Conservation (phyloP, 2,797 vertebrate genomes). For the Spondyliosoma cantharus region DNA sequence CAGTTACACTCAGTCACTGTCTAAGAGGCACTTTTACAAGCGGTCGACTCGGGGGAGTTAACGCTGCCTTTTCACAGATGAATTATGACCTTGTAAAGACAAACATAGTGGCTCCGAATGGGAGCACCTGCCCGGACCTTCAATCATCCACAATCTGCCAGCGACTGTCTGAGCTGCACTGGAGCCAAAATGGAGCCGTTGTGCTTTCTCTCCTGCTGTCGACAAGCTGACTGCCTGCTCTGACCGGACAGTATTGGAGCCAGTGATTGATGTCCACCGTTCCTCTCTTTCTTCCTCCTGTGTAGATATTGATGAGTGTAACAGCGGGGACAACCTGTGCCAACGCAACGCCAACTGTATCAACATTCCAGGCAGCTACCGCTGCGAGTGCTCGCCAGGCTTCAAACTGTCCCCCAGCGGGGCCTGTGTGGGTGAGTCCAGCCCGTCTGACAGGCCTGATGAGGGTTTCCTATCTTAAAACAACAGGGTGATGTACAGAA, state of each 20-base stretch:
- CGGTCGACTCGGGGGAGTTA: conserved; percentile 43
- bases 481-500: not conserved
- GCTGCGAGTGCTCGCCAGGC: conserved; percentile 90
- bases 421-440: conserved; percentile 91
- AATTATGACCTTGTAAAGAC: conserved; percentile 64
- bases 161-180: conserved; percentile 33
- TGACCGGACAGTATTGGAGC: conserved; percentile 56
- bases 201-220: conserved; percentile 53
- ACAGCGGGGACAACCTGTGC: conserved; percentile 90
- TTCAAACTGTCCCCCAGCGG: conserved; percentile 92
- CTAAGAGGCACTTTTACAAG: conserved; percentile 43
- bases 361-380: conserved; percentile 94
- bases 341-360: conserved; percentile 92
- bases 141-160: conserved; percentile 50
- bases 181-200: conserved; percentile 47
- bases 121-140: conserved; percentile 49
- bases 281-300: conserved; percentile 42
- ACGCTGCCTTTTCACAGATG: conserved; percentile 45
- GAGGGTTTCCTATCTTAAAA: conserved; percentile 17
- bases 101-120: conserved; percentile 38
- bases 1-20: conserved; percentile 9
- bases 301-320: conserved; percentile 94
- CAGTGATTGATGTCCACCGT: conserved; percentile 66
- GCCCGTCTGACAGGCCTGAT: conserved; percentile 17
- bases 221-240: conserved; percentile 36